Base-by-base conservation (phyloP, 2,888 invertebrate genomes). In the Drosophila yooni region DNA sequence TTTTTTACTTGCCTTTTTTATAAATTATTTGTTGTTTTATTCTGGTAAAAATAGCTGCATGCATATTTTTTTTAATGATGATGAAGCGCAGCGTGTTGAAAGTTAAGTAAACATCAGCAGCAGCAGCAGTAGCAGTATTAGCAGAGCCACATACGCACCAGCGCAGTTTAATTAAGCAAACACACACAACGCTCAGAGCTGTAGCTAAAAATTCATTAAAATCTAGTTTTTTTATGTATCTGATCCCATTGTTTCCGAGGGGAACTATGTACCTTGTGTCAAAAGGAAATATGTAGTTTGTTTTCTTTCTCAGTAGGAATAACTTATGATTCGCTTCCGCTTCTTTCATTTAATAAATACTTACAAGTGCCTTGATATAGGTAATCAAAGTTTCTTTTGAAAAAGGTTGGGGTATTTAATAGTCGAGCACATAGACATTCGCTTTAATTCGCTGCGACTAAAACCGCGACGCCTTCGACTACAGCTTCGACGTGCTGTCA, bases 81-180 rank as follows among this genome's bases (percentile, higher is more conserved):
- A 87, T 87, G 86, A 89, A 87, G 91, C 82, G 88, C 83, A 74
- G 80, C 75, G 75, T 74, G 89, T 78, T 88, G 88, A 89, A 88
- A 89, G 76, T 59, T 73, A 89, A 87, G 83, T 82, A 83, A 88
- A 86, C 87, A 89, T 71, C 66, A 65, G 65, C 54, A 54, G 58
- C 56, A 62, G 36, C 51, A 53, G 59, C 36, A 63, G 27, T 58
- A 50, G 33, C 40, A 31, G 29, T 21, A 56, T 34, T 56, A 46
- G 27, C 43, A 57, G 21, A 56, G 29, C 53, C 57, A 74, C 57
- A 54, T 33, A 63, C 58, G 6, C 29, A 43, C 38, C 27, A 58
- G 52, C 69, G 69, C 79, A 72, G 80, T 87, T 83, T 81, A 87
- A 90, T 90, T 89, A 90, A 79, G 85, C 73, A 84, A 89, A 89